Evolutionary conservation across 2,797 vertebrate species (phyloP).

Genomic region (Phylloscopus collybita): DNA sequence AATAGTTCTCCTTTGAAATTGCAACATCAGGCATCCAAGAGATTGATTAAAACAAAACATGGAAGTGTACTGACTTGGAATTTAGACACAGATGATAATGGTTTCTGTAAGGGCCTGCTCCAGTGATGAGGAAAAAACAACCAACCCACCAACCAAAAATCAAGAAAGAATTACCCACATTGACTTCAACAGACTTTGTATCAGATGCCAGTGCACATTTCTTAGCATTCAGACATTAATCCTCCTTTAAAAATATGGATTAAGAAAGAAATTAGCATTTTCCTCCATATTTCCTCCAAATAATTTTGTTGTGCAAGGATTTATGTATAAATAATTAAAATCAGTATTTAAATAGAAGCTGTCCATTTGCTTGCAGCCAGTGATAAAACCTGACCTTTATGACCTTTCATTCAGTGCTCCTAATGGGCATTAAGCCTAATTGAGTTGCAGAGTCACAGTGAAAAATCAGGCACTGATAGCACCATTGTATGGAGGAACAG

Average conservation of each 20-base stretch:
- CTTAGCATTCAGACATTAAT: not conserved
- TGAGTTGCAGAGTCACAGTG: not conserved
- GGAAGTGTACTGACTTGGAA: not conserved
- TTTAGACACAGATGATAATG: not conserved
- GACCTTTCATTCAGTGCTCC: not conserved
- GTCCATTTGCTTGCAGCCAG: not conserved
- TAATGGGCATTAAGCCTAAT: not conserved
- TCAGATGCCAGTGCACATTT: not conserved
- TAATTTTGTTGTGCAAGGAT: not conserved
- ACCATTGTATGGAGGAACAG: not conserved
- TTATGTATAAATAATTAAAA: not conserved
- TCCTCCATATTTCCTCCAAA: not conserved
- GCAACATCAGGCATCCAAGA: not conserved
- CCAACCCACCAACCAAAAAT: not conserved
- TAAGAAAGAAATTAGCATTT: not conserved
- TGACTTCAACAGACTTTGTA: not conserved
- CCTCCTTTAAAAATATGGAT: not conserved
- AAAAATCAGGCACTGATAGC: not conserved
- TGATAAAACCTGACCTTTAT: not conserved
- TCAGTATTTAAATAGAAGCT: not conserved
- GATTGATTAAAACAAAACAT: not conserved
- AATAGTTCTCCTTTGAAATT: constrained; percentile 11
- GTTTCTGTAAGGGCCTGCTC: not conserved
- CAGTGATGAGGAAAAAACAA: not conserved
- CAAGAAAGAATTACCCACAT: not conserved